These are phyloP conservation scores for Trididemnum nubilum DNA, from an alignment of 23 tunicate genomes.

Conservation along the genomic window DNA sequence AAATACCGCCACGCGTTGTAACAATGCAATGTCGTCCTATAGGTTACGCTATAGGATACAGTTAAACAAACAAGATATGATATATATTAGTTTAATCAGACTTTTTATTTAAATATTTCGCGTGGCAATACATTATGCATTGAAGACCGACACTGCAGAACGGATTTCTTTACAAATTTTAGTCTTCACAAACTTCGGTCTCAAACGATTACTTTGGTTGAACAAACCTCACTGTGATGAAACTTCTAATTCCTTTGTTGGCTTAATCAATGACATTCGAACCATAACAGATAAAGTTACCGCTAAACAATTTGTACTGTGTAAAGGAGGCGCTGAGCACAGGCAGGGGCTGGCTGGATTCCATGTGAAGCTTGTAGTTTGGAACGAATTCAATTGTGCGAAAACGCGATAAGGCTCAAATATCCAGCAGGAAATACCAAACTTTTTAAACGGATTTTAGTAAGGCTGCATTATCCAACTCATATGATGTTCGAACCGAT, in stretches of 20 bases:
- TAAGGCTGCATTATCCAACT: too few species aligned
- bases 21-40: neutral
- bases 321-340: slow-evolving; percentile 23
- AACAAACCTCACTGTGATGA: slow-evolving; percentile 4
- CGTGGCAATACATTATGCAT: too few species aligned
- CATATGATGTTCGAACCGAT: too few species aligned
- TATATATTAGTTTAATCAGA: too few species aligned
- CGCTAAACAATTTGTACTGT: slow-evolving; percentile 1
- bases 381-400: neutral
- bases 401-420: neutral
- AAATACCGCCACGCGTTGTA: neutral
- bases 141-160: too few species aligned
- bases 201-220: neutral
- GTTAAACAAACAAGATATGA: too few species aligned
- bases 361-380: slow-evolving; percentile 8
- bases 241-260: slow-evolving; percentile 29
- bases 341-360: slow-evolving; percentile 2
- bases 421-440: neutral
- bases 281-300: slow-evolving; percentile 49
- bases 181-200: too few species aligned
- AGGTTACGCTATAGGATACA: neutral
- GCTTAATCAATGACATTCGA: slow-evolving; percentile 3
- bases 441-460: neutral
- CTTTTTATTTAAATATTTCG: too few species aligned
- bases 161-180: too few species aligned